Evolutionary conservation across 2,113 vertebrate species (phyloP), one percentile per base, ranked within the genome.

Genomic region (Rutilus rutilus): DNA sequence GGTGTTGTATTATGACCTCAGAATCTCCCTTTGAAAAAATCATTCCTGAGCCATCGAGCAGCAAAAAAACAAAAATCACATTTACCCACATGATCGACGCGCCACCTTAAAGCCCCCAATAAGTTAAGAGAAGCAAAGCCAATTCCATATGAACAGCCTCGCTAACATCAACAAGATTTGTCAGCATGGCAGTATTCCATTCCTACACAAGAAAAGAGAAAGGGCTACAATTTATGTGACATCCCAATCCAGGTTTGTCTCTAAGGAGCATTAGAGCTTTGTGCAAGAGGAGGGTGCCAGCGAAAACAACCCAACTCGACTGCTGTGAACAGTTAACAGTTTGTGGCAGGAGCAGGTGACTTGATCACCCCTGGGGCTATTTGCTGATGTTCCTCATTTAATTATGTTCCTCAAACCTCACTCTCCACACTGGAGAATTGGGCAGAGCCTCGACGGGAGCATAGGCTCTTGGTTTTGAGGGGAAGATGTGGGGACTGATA

Each of bases 401-500:
- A 54, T 78, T 25, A 47, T 30, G 54, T 83, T 75, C 57, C 82
- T 97, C 95, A 97, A 92, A 98, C 97, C 90, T 98, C 97, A 0
- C 97, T 97, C 92, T 98, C 97, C 86, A 98, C 95, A 45, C 97
- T 98, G 90, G 97, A 97, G 90, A 97, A 98, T 89, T 98, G 97
- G 78, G 97, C 96, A 1, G 97, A 97, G 81, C 95, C 97, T 82
- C 97, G 92, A 84, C 97, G 95, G 0, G 96, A 97, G 91, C 96
- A 96, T 90, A 98, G 93, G 92, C 95, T 96, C 93, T 94, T 95
- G 92, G 94, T 90, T 93, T 96, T 96, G 65, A 96, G 93, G 69
- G 95, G 95, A 88, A 94, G 89, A 87, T 94, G 95, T 39, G 95
- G 95, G 25, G 95, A 95, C 47, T 94, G 95, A 86, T 94, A 95